Evolutionary conservation across 2,888 invertebrate species (phyloP), one percentile per base, ranked within the genome.

Genomic region (Zootermopsis nevadensis): DNA sequence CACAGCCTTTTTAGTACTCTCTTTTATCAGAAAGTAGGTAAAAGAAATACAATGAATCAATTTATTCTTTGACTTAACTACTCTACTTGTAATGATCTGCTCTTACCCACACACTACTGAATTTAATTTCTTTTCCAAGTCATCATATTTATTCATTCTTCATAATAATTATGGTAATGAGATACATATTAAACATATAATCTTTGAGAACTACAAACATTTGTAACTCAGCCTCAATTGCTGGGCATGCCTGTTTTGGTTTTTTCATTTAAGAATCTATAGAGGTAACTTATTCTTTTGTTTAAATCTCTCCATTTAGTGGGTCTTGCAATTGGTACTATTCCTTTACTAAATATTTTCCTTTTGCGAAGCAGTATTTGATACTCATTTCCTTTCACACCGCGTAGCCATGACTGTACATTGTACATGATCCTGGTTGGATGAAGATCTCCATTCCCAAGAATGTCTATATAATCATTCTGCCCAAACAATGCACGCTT

Each of bases 381-480:
- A 88, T 93, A 95, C 90, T 98, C 98, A 88, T 96, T 95, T 0
- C 97, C 98, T 27, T 92, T 92, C 77, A 97, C 94, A 79, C 98
- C 99, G 87, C 96, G 93, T 55, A 99, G 91, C 98, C 98, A 99
- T 0, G 92, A 90, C 0, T 99, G 99, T 10, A 98, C 93, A 84
- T 94, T 94, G 87, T 98, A 97, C 24, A 97, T 89, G 24, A 98
- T 93, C 88, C 93, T 94, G 0, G 95, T 94, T 0, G 99, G 98
- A 89, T 98, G 96, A 10, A 95, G 86, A 27, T 92, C 91, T 53
- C 96, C 96, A 87, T 95, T 93, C 2, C 99, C 99, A 81, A 99
- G 91, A 84, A 99, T 98, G 89, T 99, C 98, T 86, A 99, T 98
- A 88, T 98, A 99, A 89, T 99, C 98, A 90, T 99, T 99, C 89